phyloP scores from a whole-genome alignment of 2,888 invertebrate species.

The Eilema griseolum region DNA sequence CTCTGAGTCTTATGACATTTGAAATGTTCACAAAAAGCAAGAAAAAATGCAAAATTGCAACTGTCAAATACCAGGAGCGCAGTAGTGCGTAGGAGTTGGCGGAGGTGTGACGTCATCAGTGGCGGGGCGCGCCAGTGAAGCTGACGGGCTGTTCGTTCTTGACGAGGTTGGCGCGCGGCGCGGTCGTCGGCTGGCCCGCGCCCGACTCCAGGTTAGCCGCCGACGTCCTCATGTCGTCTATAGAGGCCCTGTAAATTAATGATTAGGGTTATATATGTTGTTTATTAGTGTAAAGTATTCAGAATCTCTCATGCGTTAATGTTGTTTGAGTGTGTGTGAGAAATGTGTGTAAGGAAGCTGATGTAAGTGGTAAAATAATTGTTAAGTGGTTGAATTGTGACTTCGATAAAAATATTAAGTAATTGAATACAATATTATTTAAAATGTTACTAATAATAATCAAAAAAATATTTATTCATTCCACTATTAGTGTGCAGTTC shows the following conservation, averaged over 20 bases:
- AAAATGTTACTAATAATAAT: neutral
- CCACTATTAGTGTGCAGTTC: neutral
- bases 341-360: neutral
- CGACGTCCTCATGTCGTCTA: slow-evolving; percentile 92
- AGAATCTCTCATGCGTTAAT: slow-evolving; percentile 2
- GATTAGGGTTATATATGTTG: neutral
- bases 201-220: slow-evolving; percentile 86
- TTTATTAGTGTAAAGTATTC: neutral
- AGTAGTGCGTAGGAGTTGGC: slow-evolving; percentile 37
- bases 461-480: neutral
- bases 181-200: slow-evolving; percentile 76
- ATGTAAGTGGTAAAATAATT: neutral
- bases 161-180: slow-evolving; percentile 92
- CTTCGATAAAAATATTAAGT: too few relatives aligned
- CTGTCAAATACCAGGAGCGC: slow-evolving; percentile 54
- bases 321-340: neutral
- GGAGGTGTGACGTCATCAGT: slow-evolving; percentile 57
- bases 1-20: neutral
- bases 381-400: neutral
- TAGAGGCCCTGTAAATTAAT: slow-evolving; percentile 88
- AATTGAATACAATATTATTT: too few relatives aligned
- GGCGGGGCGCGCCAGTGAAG: slow-evolving; percentile 89
- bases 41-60: neutral
- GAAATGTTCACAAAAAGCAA: neutral
- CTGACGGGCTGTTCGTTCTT: slow-evolving; percentile 93